Percentiles rank a stretch among this genome's conserved stretches.
Evolutionary conservation across 2,888 invertebrate species (phyloP).

Genomic region (Gryllus longicercus): DNA sequence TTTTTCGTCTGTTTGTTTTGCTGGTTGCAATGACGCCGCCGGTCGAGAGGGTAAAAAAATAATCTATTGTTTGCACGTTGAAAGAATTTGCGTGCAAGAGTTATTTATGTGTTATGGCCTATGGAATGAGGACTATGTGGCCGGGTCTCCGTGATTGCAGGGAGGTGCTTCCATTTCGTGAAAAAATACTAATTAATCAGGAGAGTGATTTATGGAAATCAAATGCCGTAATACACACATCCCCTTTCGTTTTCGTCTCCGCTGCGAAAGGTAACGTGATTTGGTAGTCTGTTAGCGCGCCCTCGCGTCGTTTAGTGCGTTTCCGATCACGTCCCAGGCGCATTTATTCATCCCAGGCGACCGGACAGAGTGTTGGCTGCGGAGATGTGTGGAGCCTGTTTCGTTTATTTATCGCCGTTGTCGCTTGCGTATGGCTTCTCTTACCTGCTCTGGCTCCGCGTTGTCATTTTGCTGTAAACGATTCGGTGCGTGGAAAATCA

Average conservation of each 20-base stretch:
- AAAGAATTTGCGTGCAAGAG: background rate
- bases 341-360: background rate
- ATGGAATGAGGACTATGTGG: background rate
- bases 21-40: background rate
- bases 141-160: background rate
- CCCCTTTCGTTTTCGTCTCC: background rate
- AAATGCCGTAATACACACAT: background rate
- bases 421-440: background rate
- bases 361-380: background rate
- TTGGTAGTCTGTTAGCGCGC: constrained; percentile 6
- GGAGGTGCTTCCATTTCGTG: background rate
- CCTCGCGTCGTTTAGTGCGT: background rate
- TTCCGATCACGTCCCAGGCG: constrained; percentile 7
- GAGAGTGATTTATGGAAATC: background rate
- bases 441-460: background rate
- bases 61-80: constrained; percentile 17
- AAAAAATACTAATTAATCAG: constrained; percentile 7
- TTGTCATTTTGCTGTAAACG: background rate
- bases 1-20: background rate
- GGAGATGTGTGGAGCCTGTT: background rate
- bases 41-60: background rate
- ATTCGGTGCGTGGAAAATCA: background rate
- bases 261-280: background rate
- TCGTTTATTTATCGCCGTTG: constrained; percentile 17
- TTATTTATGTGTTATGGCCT: constrained; percentile 1